Percentiles rank a stretch among this genome's conserved stretches.
Conservation (phyloP, 2,888 invertebrate species). For the Margaritifera margaritifera region DNA sequence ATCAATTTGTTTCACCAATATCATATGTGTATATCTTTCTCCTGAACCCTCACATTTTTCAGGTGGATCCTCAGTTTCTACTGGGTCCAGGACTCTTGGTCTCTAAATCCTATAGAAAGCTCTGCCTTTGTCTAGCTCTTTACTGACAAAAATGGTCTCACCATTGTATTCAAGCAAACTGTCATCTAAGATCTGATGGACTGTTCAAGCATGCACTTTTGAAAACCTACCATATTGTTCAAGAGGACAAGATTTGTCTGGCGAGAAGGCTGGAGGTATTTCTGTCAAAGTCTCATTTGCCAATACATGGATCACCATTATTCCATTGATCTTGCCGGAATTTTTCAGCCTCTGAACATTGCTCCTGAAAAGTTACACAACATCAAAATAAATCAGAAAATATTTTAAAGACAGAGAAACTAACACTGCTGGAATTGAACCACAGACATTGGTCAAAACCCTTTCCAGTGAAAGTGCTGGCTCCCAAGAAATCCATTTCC, state of each 20-base stretch:
- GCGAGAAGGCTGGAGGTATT: slow-evolving; percentile 71
- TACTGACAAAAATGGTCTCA: no score
- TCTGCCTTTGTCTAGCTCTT: no score
- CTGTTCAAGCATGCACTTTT: background rate
- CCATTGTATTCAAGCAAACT: no score
- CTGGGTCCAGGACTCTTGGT: no score
- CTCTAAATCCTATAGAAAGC: no score
- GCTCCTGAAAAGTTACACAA: slow-evolving; percentile 39
- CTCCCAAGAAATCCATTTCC: background rate
- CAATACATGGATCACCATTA: slow-evolving; percentile 71
- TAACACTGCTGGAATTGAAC: background rate
- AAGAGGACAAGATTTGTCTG: slow-evolving; percentile 89
- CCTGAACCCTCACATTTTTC: no score
- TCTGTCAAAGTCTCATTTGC: slow-evolving; percentile 31
- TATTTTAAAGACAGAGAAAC: background rate
- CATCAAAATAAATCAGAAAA: slow-evolving; percentile 1
- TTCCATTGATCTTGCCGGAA: slow-evolving; percentile 74
- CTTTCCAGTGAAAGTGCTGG: no score
- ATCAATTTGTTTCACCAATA: no score
- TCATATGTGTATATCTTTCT: no score
- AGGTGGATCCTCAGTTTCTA: no score
- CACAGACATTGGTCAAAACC: no score
- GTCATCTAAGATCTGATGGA: no score
- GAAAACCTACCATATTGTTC: slow-evolving; percentile 77
- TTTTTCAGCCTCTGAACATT: slow-evolving; percentile 64